A percentile compares a stretch with the other conserved stretches of the same genome.
phyloP scores from a whole-genome alignment of 2,797 vertebrate species.

The Brotula barbata region DNA sequence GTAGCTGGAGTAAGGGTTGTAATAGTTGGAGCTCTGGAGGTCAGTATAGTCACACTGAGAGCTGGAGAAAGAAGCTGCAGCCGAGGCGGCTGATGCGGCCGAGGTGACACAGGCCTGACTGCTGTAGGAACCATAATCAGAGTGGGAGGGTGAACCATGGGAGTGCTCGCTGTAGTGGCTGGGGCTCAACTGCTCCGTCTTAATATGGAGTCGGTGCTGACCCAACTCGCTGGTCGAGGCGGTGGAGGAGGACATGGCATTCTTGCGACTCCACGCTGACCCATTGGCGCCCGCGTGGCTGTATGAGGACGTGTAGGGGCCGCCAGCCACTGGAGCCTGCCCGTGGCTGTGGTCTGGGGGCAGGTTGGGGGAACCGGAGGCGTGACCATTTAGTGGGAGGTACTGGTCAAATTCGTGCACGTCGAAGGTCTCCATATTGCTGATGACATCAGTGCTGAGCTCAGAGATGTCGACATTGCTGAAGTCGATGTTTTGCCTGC shows the following conservation, averaged over 20 bases:
- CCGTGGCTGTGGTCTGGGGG: constrained; percentile 81
- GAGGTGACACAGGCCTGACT: constrained; percentile 85
- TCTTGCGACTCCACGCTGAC: constrained; percentile 88
- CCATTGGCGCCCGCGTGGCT: constrained; percentile 66
- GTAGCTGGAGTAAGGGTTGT: constrained; percentile 90
- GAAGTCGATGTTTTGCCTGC: constrained; percentile 98
- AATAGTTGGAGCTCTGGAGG: constrained; percentile 93
- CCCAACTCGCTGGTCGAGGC: constrained; percentile 74
- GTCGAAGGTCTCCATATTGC: constrained; percentile 96
- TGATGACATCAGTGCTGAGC: constrained; percentile 97
- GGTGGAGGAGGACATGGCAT: constrained; percentile 65
- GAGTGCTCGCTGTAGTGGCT: constrained; percentile 90
- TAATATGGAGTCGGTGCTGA: constrained; percentile 90
- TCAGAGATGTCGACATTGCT: constrained; percentile 99
- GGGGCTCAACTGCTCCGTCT: constrained; percentile 96
- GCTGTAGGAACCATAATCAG: constrained; percentile 86
- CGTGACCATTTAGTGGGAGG: constrained; percentile 90
- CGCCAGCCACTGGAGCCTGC: constrained; percentile 66
- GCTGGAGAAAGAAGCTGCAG: constrained; percentile 83
- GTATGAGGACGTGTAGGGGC: constrained; percentile 81
- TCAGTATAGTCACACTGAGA: constrained; percentile 96
- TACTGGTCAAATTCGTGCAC: constrained; percentile 99
- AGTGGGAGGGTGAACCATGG: constrained; percentile 85
- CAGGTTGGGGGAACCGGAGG: constrained; percentile 63
- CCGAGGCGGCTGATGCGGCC: constrained; percentile 68